Evolutionary conservation across 2,888 invertebrate species (phyloP).

Genomic region (Charanyca ferruginea): DNA sequence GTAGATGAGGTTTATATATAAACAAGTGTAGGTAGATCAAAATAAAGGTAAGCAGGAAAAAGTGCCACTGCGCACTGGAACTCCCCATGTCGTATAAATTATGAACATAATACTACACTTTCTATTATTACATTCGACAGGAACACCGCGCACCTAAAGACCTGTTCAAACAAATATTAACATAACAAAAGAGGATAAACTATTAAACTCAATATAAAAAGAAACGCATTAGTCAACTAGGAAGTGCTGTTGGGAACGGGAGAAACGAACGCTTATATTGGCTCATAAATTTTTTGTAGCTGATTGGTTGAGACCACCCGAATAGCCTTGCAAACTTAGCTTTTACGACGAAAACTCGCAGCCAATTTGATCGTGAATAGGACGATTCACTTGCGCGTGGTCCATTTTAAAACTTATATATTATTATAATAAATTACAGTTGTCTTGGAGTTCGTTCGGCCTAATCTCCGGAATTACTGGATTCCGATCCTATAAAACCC

Average conservation of each 20-base stretch:
- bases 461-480: too few relatives aligned
- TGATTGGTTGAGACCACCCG: constrained; percentile 36
- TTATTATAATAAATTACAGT: too few relatives aligned
- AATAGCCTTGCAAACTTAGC: constrained; percentile 51
- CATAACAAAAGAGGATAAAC: constrained; percentile 38
- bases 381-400: constrained; percentile 12
- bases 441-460: too few relatives aligned
- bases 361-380: constrained; percentile 21
- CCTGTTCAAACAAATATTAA: constrained; percentile 33
- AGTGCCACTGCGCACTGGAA: not conserved
- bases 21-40: not conserved
- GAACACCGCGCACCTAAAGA: not conserved
- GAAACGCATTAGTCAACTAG: constrained; percentile 37
- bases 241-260: constrained; percentile 35
- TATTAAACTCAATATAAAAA: constrained; percentile 53
- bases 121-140: constrained; percentile 23
- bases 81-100: constrained; percentile 19
- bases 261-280: constrained; percentile 42
- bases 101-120: constrained; percentile 23
- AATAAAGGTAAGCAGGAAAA: constrained; percentile 19
- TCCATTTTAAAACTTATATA: not conserved
- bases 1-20: too few relatives aligned
- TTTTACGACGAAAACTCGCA: constrained; percentile 53
- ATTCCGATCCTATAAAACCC: too few relatives aligned
- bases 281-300: constrained; percentile 55